phyloP scores from a whole-genome alignment of 1,140 invertebrate genomes.

The Berghia stephanieae region DNA sequence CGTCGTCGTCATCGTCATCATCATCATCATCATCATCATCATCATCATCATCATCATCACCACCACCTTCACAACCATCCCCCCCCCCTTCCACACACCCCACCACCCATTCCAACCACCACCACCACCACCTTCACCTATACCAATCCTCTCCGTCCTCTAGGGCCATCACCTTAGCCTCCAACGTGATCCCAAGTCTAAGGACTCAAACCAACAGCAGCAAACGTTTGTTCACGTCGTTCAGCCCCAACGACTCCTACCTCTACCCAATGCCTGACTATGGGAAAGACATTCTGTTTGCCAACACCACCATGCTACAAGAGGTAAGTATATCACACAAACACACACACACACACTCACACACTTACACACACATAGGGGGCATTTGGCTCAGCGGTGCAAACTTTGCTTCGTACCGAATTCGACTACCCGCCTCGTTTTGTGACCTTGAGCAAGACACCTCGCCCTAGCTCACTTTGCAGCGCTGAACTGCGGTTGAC shows the following conservation, averaged over 20 bases:
- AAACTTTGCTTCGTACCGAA: too few relatives aligned
- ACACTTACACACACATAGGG: too few relatives aligned
- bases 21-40: constrained; percentile 6
- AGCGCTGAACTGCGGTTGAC: too few relatives aligned
- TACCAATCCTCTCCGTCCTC: neutral
- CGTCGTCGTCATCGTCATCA: constrained; percentile 1
- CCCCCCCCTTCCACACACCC: too few relatives aligned
- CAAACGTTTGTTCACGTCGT: constrained; percentile 48
- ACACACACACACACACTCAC: too few relatives aligned
- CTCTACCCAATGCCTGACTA: constrained; percentile 53
- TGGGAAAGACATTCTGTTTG: constrained; percentile 49
- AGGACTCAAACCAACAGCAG: constrained; percentile 44
- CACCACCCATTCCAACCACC: too few relatives aligned
- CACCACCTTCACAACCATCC: too few relatives aligned
- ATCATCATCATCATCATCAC: neutral
- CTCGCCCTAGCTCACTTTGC: too few relatives aligned
- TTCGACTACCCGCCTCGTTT: too few relatives aligned
- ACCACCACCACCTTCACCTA: neutral
- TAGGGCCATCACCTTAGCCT: constrained; percentile 53
- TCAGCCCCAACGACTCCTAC: constrained; percentile 54
- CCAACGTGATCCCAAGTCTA: constrained; percentile 45
- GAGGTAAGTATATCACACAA: constrained; percentile 42
- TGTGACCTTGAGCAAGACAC: too few relatives aligned
- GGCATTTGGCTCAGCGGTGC: too few relatives aligned
- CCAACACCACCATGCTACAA: constrained; percentile 41